Conservation (phyloP, 2,797 vertebrate genomes). For the Furcifer pardalis region DNA sequence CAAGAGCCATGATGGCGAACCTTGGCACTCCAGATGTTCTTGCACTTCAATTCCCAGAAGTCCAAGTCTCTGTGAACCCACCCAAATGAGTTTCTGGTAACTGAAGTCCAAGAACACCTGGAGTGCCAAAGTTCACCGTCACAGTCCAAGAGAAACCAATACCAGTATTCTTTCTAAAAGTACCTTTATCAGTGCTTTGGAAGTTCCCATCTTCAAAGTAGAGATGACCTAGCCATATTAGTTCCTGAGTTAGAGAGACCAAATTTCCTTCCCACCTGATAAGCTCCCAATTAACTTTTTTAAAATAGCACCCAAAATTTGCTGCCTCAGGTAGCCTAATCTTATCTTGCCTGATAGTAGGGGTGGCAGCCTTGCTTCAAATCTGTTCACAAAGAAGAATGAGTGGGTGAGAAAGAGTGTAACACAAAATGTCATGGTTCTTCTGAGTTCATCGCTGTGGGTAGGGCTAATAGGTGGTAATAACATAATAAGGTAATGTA, state of each 20-base stretch:
- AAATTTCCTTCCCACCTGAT: background rate
- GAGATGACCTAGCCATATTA: background rate
- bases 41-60: no score
- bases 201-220: conserved; percentile 42
- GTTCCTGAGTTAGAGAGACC: background rate
- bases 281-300: background rate
- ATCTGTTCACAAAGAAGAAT: background rate
- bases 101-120: no score
- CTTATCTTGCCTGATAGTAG: background rate
- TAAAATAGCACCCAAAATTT: background rate
- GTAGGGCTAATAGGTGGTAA: background rate
- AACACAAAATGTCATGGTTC: background rate
- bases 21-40: no score
- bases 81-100: no score
- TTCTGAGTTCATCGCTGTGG: background rate
- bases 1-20: no score
- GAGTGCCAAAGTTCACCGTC: no score
- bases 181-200: conserved; percentile 35
- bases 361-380: background rate
- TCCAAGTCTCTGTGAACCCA: no score
- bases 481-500: background rate
- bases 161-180: conserved; percentile 45
- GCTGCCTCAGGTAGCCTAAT: background rate
- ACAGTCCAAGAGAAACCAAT: conserved; percentile 29
- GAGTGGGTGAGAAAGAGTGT: background rate